These are phyloP conservation scores for Mormyrus hasselquistii DNA, from an alignment of 2,797 vertebrate genomes.

Conservation along the genomic window DNA sequence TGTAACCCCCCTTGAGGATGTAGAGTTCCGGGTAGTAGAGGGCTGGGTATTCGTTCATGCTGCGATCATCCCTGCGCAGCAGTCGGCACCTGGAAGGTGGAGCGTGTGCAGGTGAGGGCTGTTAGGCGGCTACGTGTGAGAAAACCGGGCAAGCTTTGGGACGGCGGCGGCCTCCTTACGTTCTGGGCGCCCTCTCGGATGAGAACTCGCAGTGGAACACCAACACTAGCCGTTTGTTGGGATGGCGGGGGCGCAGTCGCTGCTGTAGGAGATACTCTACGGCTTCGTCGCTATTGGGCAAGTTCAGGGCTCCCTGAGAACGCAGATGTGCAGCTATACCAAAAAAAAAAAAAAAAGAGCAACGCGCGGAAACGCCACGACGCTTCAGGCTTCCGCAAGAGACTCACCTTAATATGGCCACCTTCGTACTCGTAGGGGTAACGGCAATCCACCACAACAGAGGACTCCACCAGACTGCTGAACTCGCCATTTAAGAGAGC, in stretches of 20 bases:
- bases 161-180: conserved; percentile 38
- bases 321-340: background rate
- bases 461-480: conserved; percentile 25
- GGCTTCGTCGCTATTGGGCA: conserved; percentile 51
- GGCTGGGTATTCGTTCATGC: conserved; percentile 53
- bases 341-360: background rate
- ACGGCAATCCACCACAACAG: conserved; percentile 16
- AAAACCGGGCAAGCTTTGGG: background rate
- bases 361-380: background rate
- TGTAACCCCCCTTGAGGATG: conserved; percentile 59
- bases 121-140: background rate
- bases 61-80: conserved; percentile 55
- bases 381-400: background rate
- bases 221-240: conserved; percentile 47
- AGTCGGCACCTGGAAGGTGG: conserved; percentile 47
- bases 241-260: conserved; percentile 38
- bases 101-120: background rate
- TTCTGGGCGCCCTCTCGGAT: conserved; percentile 56
- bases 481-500: conserved; percentile 27
- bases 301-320: conserved; percentile 54
- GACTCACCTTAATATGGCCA: conserved; percentile 29
- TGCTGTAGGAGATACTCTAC: conserved; percentile 46
- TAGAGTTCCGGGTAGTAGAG: conserved; percentile 60
- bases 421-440: conserved; percentile 28
- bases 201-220: conserved; percentile 67